A percentile compares a stretch with the other conserved stretches of the same genome.
Conservation (phyloP, 2,888 invertebrate genomes). For the Baronia brevicornis region DNA sequence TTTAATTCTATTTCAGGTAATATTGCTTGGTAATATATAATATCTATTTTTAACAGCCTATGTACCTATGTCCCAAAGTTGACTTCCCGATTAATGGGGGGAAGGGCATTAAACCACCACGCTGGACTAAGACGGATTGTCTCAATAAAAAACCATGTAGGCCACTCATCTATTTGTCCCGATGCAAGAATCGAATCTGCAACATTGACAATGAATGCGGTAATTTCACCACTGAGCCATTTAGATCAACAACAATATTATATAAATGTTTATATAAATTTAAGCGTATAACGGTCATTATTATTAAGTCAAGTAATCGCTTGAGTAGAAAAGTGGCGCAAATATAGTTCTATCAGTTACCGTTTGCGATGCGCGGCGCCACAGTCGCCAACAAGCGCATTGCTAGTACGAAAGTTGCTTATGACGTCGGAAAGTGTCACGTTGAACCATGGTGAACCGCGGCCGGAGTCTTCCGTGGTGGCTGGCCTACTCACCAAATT, state of each 20-base stretch:
- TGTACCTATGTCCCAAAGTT: too few relatives aligned
- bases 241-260: background rate
- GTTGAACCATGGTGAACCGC: slow-evolving; percentile 73
- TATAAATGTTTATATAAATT: background rate
- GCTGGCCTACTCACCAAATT: slow-evolving; percentile 71
- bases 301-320: slow-evolving; percentile 47
- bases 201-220: too few relatives aligned
- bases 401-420: slow-evolving; percentile 74
- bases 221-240: too few relatives aligned
- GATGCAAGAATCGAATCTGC: too few relatives aligned
- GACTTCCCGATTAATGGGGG: too few relatives aligned
- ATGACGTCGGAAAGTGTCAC: slow-evolving; percentile 74
- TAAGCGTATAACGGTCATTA: slow-evolving; percentile 43
- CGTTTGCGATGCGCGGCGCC: slow-evolving; percentile 44
- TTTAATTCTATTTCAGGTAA: too few relatives aligned
- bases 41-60: too few relatives aligned
- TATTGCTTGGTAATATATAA: too few relatives aligned
- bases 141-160: too few relatives aligned
- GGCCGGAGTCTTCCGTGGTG: slow-evolving; percentile 60
- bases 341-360: slow-evolving; percentile 38
- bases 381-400: slow-evolving; percentile 46
- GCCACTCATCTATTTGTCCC: too few relatives aligned
- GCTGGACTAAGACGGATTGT: too few relatives aligned
- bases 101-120: too few relatives aligned
- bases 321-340: slow-evolving; percentile 62